phyloP scores from a whole-genome alignment of 2,113 vertebrate species.

The Psilopsiagon aymara region DNA sequence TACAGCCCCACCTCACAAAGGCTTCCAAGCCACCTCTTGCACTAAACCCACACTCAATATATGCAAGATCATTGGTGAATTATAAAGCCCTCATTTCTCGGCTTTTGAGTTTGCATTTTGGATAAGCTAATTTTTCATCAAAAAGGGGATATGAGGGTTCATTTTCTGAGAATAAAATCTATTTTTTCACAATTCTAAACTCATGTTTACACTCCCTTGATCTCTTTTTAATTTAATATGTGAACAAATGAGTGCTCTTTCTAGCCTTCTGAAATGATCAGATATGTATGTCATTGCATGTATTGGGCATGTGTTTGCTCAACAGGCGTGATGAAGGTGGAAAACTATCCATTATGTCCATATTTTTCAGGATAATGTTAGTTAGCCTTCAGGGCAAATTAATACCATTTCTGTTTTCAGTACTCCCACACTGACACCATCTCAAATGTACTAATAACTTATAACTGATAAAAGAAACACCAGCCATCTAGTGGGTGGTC shows the following conservation, averaged over 20 bases:
- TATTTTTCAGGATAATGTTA: neutral
- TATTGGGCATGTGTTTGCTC: neutral
- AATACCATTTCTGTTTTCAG: neutral
- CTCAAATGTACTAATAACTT: neutral
- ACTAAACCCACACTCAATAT: neutral
- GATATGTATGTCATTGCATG: accelerated
- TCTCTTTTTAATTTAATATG: neutral
- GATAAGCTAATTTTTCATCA: neutral
- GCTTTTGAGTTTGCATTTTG: neutral
- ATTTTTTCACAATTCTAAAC: neutral
- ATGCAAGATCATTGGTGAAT: neutral
- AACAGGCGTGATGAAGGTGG: neutral
- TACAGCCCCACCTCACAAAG: neutral
- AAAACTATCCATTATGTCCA: neutral
- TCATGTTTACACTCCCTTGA: neutral
- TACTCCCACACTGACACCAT: neutral
- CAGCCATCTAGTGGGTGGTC: neutral
- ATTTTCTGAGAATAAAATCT: neutral
- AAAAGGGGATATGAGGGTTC: neutral
- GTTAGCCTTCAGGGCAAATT: neutral
- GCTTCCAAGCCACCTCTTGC: neutral
- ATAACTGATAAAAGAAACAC: neutral
- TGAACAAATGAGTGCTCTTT: neutral
- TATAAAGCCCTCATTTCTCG: neutral
- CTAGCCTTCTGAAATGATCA: neutral